Percentiles rank a stretch among this genome's conserved stretches.
phyloP scores from a whole-genome alignment of 1,140 invertebrate genomes.

The Metopolophium dirhodum region DNA sequence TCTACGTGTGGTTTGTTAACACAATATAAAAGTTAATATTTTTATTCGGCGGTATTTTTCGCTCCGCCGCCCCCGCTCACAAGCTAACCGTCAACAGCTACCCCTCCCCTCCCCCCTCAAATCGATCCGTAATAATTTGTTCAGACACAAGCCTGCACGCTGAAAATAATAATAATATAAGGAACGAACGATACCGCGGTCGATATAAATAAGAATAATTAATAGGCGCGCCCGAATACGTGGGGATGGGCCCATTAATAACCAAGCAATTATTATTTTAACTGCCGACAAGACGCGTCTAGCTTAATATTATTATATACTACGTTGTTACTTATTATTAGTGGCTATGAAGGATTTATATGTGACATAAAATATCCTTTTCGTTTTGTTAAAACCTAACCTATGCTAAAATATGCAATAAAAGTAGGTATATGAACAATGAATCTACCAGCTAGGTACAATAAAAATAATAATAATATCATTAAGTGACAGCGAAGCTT shows the following conservation, averaged over 20 bases:
- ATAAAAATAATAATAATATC: too few relatives aligned
- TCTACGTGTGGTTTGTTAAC: background rate
- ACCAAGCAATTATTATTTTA: constrained; percentile 14
- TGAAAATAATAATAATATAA: background rate
- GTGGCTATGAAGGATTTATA: background rate
- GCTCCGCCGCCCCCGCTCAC: background rate
- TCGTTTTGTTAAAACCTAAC: background rate
- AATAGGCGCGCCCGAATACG: background rate
- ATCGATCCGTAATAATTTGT: background rate
- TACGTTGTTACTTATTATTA: background rate
- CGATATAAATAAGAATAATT: background rate
- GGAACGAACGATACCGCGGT: background rate
- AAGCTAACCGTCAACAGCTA: background rate
- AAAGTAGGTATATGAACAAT: too few relatives aligned
- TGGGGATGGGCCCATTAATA: constrained; percentile 6
- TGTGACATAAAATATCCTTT: background rate
- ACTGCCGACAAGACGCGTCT: background rate
- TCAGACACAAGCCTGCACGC: background rate
- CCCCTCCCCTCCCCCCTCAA: background rate
- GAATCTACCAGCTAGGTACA: too few relatives aligned
- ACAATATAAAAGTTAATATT: background rate
- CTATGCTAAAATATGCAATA: too few relatives aligned
- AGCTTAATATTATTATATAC: background rate
- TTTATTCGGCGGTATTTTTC: background rate
- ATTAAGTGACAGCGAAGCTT: too few relatives aligned